Evolutionary conservation across 2,797 vertebrate species (phyloP).

Genomic region (Molossus alvarezi): DNA sequence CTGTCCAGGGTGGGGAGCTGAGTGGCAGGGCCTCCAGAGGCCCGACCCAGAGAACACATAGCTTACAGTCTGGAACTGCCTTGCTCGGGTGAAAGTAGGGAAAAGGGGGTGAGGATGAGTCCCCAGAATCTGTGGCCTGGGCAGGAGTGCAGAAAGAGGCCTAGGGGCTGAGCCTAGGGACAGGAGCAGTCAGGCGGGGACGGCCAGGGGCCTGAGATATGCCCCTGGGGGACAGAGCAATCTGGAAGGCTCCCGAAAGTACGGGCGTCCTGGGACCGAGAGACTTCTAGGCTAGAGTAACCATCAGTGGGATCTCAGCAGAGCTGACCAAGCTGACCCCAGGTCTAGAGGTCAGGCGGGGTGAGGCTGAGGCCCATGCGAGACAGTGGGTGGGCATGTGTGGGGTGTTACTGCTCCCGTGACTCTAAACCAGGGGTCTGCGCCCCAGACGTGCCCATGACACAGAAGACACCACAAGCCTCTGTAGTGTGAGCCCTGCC

Average conservation of each 20-base stretch:
- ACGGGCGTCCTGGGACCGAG: not conserved
- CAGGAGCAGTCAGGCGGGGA: not conserved
- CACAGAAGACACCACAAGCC: not conserved
- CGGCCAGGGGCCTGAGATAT: not conserved
- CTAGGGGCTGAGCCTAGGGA: not conserved
- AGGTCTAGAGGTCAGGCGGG: not conserved
- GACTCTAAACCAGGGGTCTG: not conserved
- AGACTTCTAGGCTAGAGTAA: not conserved
- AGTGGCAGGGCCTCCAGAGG: not conserved
- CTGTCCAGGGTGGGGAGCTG: not conserved
- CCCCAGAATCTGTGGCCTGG: not conserved
- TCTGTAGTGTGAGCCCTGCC: not conserved
- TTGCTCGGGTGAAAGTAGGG: not conserved
- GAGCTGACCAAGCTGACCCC: not conserved
- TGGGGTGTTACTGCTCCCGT: not conserved
- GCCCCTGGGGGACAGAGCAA: not conserved
- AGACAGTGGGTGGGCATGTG: not conserved
- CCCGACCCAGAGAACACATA: not conserved
- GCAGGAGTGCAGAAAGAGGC: not conserved
- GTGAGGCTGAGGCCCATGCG: not conserved
- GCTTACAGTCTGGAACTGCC: not conserved
- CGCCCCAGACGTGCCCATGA: not conserved
- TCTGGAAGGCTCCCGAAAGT: not conserved
- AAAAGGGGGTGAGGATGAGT: no score
- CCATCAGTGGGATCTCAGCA: not conserved